Evolutionary conservation across 2,888 invertebrate species (phyloP).

Genomic region (Tiphia femorata): DNA sequence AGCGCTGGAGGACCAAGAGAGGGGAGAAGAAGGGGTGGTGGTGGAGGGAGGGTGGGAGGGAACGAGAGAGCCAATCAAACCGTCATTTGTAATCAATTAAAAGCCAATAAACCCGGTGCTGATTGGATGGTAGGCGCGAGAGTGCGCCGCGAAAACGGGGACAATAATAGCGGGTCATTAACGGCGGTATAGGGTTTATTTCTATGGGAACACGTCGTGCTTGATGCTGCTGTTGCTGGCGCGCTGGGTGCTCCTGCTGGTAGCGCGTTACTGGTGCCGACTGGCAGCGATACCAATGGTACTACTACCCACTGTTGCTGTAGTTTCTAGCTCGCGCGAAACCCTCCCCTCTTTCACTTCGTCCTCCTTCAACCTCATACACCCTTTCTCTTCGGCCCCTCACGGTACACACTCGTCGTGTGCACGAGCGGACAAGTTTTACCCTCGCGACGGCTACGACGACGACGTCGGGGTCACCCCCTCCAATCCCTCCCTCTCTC

Average conservation of each 20-base stretch:
- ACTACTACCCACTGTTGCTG: too few species aligned
- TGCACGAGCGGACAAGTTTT: too few species aligned
- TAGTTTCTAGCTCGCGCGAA: too few species aligned
- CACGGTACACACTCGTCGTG: too few species aligned
- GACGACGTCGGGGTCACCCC: background rate
- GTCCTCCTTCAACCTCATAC: background rate
- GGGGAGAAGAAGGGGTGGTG: too few species aligned
- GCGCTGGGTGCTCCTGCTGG: background rate
- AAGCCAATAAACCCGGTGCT: conserved; percentile 65
- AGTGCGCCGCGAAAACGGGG: conserved; percentile 54
- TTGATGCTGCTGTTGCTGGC: conserved; percentile 6
- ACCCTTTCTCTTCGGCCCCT: too few species aligned
- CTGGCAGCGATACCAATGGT: background rate
- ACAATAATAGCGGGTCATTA: conserved; percentile 66
- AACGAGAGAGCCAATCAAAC: conserved; percentile 61
- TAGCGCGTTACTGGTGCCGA: background rate
- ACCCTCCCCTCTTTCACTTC: conserved; percentile 7
- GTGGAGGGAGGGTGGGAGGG: conserved; percentile 1
- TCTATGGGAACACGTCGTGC: conserved; percentile 42
- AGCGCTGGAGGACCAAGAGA: too few species aligned
- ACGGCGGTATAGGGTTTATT: conserved; percentile 58
- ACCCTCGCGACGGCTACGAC: background rate
- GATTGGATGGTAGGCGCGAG: conserved; percentile 61
- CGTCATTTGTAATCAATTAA: conserved; percentile 68
- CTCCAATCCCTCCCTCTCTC: background rate